Conservation (phyloP, 2,888 invertebrate genomes). For the Caenorhabditis plicata region DNA sequence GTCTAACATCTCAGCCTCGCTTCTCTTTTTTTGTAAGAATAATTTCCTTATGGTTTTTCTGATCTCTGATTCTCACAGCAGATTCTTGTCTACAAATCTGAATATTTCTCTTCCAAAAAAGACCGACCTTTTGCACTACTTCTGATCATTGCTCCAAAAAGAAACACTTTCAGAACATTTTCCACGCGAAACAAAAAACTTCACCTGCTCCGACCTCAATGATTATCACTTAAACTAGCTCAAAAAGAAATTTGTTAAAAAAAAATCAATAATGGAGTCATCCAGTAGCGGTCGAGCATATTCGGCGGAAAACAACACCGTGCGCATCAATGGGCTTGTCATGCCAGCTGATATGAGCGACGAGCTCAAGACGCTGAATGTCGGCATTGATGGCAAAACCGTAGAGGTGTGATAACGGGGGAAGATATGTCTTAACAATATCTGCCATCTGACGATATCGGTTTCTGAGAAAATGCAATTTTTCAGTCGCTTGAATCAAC, state of each 20-base stretch:
- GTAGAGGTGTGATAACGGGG: slow-evolving; percentile 37
- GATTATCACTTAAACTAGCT: no score
- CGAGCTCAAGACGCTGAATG: slow-evolving; percentile 60
- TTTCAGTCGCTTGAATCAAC: slow-evolving; percentile 67
- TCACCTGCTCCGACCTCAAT: no score
- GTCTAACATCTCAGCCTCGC: no score
- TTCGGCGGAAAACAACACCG: slow-evolving; percentile 35
- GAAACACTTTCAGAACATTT: no score
- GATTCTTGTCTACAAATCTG: no score
- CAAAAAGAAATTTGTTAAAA: not conserved
- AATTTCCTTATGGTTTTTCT: no score
- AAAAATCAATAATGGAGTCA: slow-evolving; percentile 20
- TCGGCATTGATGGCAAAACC: slow-evolving; percentile 55
- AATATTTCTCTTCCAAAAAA: no score
- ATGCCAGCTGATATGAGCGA: slow-evolving; percentile 63
- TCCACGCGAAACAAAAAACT: no score
- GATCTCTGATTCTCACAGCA: no score
- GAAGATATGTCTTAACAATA: not conserved
- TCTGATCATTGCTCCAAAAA: no score
- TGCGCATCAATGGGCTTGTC: slow-evolving; percentile 54
- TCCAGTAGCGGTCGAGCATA: slow-evolving; percentile 26
- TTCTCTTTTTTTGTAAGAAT: no score
- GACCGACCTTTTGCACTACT: no score
- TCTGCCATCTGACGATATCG: not conserved
- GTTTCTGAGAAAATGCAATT: not conserved